These are phyloP conservation scores for Phalacrocorax carbo DNA, from an alignment of 2,113 vertebrate genomes.

Conservation along the genomic window DNA sequence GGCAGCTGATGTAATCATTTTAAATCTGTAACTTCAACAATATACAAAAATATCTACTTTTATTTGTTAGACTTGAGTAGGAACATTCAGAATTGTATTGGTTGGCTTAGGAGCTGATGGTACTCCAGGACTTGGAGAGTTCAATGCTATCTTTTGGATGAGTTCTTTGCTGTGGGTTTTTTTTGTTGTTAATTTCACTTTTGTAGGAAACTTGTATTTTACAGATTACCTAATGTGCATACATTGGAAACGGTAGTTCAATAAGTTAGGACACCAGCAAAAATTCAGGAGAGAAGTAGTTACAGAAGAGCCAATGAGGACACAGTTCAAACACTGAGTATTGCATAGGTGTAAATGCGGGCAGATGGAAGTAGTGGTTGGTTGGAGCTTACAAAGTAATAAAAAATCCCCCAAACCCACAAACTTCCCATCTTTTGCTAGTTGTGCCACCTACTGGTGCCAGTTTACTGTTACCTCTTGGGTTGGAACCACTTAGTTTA, in stretches of 20 bases:
- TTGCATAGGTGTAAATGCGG: background rate
- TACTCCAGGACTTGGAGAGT: background rate
- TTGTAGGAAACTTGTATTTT: background rate
- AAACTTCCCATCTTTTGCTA: background rate
- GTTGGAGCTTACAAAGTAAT: background rate
- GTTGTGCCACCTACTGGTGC: background rate
- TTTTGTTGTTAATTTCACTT: background rate
- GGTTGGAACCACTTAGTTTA: background rate
- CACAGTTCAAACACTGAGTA: background rate
- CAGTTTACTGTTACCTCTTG: background rate
- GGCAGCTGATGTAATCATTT: background rate
- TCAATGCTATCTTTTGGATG: background rate
- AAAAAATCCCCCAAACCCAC: rapidly evolving
- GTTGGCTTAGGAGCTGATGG: background rate
- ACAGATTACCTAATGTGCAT: background rate
- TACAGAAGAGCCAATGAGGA: background rate
- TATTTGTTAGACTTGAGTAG: background rate
- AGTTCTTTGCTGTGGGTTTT: background rate
- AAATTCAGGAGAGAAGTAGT: background rate
- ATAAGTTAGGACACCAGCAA: background rate
- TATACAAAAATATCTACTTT: background rate
- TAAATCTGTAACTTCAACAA: background rate
- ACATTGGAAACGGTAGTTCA: background rate
- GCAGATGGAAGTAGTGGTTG: background rate
- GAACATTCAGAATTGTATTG: background rate